Conservation (phyloP, 2,113 vertebrate genomes). For the Mobula hypostoma region DNA sequence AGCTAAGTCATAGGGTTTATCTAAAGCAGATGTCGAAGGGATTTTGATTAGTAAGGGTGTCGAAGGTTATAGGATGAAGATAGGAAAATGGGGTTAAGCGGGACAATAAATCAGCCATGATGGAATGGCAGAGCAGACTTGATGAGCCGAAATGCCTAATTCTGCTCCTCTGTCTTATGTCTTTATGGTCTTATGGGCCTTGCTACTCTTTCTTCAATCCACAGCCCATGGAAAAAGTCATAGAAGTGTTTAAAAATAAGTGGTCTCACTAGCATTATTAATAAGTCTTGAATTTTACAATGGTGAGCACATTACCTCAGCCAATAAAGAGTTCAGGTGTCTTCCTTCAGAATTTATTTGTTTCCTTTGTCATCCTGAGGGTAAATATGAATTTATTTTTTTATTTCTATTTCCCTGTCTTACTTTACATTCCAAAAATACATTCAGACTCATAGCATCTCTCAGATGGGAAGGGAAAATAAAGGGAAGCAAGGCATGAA, state of each 20-base stretch:
- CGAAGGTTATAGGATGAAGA: too few species aligned
- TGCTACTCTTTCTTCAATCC: not conserved
- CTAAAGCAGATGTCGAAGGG: too few species aligned
- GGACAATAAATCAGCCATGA: too few species aligned
- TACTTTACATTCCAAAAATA: not conserved
- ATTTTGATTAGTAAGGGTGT: too few species aligned
- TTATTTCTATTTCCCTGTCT: not conserved
- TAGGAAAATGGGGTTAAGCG: too few species aligned
- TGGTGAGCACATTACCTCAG: not conserved
- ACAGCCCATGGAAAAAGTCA: not conserved
- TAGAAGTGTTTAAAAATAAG: constrained; percentile 4
- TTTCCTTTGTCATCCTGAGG: not conserved
- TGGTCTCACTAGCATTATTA: not conserved
- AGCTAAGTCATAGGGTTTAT: too few species aligned
- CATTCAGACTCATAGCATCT: not conserved
- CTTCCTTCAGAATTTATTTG: not conserved
- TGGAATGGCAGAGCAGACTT: too few species aligned
- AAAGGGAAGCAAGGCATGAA: not conserved
- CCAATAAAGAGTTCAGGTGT: not conserved
- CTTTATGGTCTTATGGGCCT: not conserved
- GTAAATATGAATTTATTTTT: not conserved
- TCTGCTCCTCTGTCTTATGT: too few species aligned
- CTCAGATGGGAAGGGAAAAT: not conserved
- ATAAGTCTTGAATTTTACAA: not conserved
- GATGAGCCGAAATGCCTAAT: too few species aligned